A percentile compares a stretch with the other conserved stretches of the same genome.
phyloP scores from a whole-genome alignment of 2,797 vertebrate genomes.

The Oryzias sinensis region DNA sequence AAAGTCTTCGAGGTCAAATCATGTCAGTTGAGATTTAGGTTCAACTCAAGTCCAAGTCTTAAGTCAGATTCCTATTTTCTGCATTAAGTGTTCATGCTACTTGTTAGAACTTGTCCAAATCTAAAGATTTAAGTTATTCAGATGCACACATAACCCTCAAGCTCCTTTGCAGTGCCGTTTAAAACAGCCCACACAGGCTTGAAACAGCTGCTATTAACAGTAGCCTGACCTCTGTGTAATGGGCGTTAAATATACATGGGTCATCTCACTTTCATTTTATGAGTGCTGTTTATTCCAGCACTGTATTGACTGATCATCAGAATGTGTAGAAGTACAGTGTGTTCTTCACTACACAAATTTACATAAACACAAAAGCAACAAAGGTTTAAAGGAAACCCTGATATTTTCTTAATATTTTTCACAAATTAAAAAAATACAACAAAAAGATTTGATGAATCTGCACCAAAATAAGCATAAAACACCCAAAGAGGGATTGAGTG shows the following conservation, averaged over 20 bases:
- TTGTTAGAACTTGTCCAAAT: background rate
- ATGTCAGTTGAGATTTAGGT: no score
- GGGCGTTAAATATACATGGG: constrained; percentile 4
- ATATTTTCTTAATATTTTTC: constrained; percentile 39
- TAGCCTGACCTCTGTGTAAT: constrained; percentile 9
- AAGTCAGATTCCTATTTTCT: no score
- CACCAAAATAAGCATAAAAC: constrained; percentile 67
- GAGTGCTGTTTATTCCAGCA: constrained; percentile 10
- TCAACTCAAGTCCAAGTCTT: no score
- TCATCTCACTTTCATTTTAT: constrained; percentile 13
- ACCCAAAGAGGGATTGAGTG: constrained; percentile 66
- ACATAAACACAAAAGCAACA: constrained; percentile 17
- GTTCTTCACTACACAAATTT: constrained; percentile 4
- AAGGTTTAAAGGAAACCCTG: constrained; percentile 16
- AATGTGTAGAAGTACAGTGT: background rate
- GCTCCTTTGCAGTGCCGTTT: background rate
- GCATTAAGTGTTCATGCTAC: no score
- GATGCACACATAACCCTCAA: background rate
- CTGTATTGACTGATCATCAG: constrained; percentile 29
- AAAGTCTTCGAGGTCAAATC: no score
- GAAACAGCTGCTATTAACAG: constrained; percentile 3
- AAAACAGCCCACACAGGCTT: constrained; percentile 3
- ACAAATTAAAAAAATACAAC: constrained; percentile 40
- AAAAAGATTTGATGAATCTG: constrained; percentile 63
- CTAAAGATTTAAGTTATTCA: background rate